Conservation (phyloP, 2,797 vertebrate genomes). For the Australoheros facetus region DNA sequence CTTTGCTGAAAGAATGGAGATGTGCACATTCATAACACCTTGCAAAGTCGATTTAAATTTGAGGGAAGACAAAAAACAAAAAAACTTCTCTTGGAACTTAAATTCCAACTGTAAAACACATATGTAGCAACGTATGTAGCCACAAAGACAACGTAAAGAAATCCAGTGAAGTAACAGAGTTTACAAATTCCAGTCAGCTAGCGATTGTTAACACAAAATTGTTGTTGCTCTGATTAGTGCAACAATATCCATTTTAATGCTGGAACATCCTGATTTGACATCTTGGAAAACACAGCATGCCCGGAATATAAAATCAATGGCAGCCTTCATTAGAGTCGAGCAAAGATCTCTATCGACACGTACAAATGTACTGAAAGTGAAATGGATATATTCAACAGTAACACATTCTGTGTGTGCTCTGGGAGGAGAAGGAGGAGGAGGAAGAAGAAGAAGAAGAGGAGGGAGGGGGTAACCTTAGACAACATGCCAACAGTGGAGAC, state of each 20-base stretch:
- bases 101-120: background rate
- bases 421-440: background rate
- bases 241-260: constrained; percentile 57
- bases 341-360: constrained; percentile 61
- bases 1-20: constrained; percentile 4
- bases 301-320: constrained; percentile 74
- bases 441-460: background rate
- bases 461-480: constrained; percentile 51
- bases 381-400: constrained; percentile 63
- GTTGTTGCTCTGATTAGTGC: constrained; percentile 39
- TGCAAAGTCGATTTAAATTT: background rate
- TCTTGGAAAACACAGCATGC: constrained; percentile 60
- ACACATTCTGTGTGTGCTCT: constrained; percentile 28
- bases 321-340: constrained; percentile 65
- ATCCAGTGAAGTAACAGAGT: background rate
- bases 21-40: background rate
- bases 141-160: background rate
- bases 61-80: background rate
- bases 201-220: constrained; percentile 31
- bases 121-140: background rate
- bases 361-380: constrained; percentile 66
- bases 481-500: constrained; percentile 74
- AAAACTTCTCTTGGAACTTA: constrained; percentile 5
- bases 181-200: constrained; percentile 37
- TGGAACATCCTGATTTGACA: constrained; percentile 40